phyloP scores from a whole-genome alignment of 1,140 invertebrate genomes.

The Leptopilina boulardi region DNA sequence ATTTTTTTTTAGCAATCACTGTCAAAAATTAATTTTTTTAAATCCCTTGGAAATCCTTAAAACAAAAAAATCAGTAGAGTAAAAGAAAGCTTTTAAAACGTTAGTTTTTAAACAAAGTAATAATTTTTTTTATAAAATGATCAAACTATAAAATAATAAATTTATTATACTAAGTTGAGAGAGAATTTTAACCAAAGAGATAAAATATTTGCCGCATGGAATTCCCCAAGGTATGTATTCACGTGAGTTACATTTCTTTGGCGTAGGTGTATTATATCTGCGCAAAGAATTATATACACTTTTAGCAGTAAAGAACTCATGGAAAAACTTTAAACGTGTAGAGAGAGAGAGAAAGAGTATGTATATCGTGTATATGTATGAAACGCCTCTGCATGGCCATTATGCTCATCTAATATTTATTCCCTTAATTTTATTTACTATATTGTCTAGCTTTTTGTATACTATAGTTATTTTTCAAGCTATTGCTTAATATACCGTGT shows the following conservation, averaged over 20 bases:
- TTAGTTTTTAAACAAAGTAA: neutral
- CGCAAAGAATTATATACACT: neutral
- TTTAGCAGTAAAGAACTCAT: neutral
- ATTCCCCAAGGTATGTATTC: slow-evolving; percentile 2
- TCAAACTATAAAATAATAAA: neutral
- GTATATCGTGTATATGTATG: neutral
- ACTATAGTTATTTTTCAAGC: neutral
- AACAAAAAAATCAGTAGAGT: neutral
- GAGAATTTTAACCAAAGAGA: neutral
- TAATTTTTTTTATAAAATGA: neutral
- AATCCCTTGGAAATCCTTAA: no score
- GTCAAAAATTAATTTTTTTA: no score
- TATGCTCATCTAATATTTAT: slow-evolving; percentile 18
- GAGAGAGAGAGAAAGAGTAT: no score
- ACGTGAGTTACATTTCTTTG: slow-evolving; percentile 1
- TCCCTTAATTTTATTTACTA: neutral
- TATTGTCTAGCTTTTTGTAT: neutral
- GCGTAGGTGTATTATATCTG: slow-evolving; percentile 30
- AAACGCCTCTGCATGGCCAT: slow-evolving; percentile 2
- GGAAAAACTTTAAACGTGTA: neutral
- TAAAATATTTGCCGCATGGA: slow-evolving; percentile 22
- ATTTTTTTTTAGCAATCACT: no score
- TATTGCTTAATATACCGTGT: slow-evolving; percentile 13
- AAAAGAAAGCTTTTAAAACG: neutral
- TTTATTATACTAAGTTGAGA: neutral